phyloP scores from a whole-genome alignment of 30 jellyfish, hydroid and myxozoan species.

The Pelagia noctiluca region DNA sequence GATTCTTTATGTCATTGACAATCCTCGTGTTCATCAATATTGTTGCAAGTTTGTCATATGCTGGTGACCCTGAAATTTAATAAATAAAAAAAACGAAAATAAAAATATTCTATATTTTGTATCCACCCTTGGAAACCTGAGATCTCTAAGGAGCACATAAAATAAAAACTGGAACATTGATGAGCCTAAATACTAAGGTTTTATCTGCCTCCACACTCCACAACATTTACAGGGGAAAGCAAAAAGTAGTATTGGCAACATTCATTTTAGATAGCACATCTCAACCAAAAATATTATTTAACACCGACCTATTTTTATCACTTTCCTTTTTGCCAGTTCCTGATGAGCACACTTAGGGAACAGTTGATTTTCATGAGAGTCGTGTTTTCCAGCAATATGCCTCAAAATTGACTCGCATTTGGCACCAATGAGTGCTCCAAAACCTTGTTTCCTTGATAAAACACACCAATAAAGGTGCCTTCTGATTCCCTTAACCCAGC shows the following conservation, averaged over 20 bases:
- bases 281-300: too few species aligned
- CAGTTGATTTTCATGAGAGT: background rate
- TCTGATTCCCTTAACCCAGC: slow-evolving; percentile 41
- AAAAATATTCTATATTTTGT: background rate
- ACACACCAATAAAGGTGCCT: slow-evolving; percentile 44
- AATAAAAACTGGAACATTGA: too few species aligned
- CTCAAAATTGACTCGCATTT: slow-evolving; percentile 36
- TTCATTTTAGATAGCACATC: slow-evolving; percentile 27
- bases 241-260: slow-evolving; percentile 8
- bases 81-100: too few species aligned
- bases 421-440: slow-evolving; percentile 46
- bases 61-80: slow-evolving; percentile 22
- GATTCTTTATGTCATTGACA: slow-evolving; percentile 10
- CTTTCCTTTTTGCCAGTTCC: background rate
- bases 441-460: slow-evolving; percentile 43
- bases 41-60: slow-evolving; percentile 34
- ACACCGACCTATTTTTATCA: background rate
- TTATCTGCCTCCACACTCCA: too few species aligned
- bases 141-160: background rate
- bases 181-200: too few species aligned
- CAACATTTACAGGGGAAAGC: too few species aligned
- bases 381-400: slow-evolving; percentile 43
- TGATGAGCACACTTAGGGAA: background rate
- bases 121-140: background rate
- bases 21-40: slow-evolving; percentile 8